Base-by-base conservation (phyloP, 1,140 invertebrate genomes). In the Drosophila orosa region DNA sequence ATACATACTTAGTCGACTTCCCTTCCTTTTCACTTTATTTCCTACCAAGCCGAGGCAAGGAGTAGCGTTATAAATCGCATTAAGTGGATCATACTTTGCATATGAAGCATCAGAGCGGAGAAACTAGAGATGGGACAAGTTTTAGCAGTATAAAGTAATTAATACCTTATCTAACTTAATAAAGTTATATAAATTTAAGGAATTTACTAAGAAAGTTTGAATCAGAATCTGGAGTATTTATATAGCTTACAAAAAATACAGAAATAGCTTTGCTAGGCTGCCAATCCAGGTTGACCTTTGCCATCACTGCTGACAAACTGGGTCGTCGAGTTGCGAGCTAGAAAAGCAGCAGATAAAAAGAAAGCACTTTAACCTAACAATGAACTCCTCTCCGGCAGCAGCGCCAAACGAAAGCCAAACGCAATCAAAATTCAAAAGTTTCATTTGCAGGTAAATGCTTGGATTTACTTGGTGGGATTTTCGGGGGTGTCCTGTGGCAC, bases 401-500 rank as follows among this genome's bases (percentile, higher is more conserved):
- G 45, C 54, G 74, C 68, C 67, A 61, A 58, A 55, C 42, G 63
- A 47, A 42, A 39, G 69, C 31, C 58, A 61, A 39, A 44, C 67
- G 76, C 84, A 89, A 87, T 87, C 84, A 87, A 87, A 87, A 87
- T 87, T 87, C 84, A 87, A 87, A 87, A 87, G 84, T 87, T 89
- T 89, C 84, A 83, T 87, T 84, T 76, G 42, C 83, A 86, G 83
- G 83, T 86, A 77, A 74, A 85, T 72, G 73, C 47, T 63, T 52
- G 71, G 71, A 74, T 74, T 74, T 74, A 66, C 62, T 56, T 59
- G 25, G 54, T 13, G 72, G 39, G 59, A 15, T 45, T 59, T 67
- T 44, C 22, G 59, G 55, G n/a, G 25, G 45, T 42, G 33, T 44
- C 45, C 33, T 35, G n/a, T 12, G 50, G 24, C 31, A 54, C n/a